Evolutionary conservation across 2,797 vertebrate genomes (phyloP).

Genomic region (Discoglossus pictus): DNA sequence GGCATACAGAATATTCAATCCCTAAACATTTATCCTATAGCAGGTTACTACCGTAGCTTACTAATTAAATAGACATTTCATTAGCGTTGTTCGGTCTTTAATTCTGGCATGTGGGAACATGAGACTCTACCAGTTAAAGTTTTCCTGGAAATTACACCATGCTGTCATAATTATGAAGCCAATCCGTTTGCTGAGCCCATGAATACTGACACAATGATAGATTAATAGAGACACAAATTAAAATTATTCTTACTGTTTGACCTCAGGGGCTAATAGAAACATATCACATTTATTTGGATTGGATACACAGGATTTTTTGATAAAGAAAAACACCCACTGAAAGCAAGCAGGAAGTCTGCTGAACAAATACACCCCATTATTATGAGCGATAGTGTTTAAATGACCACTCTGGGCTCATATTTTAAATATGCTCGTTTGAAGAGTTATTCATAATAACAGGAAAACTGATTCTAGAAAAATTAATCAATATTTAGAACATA

Average conservation of each 20-base stretch:
- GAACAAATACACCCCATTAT: too few species aligned
- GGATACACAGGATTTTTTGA: conserved; percentile 51
- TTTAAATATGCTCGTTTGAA: too few species aligned
- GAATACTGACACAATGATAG: conserved; percentile 57
- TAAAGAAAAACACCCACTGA: conserved; percentile 37
- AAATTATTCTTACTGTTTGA: conserved; percentile 43
- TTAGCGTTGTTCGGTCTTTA: background rate
- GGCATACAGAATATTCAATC: too few species aligned
- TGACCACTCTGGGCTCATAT: too few species aligned
- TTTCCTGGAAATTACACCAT: conserved; percentile 55
- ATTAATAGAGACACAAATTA: conserved; percentile 49
- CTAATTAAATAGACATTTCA: too few species aligned
- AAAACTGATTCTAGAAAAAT: too few species aligned
- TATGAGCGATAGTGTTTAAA: too few species aligned
- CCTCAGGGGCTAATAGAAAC: conserved; percentile 53
- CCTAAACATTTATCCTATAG: too few species aligned
- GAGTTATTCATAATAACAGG: too few species aligned
- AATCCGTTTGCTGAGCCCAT: conserved; percentile 49
- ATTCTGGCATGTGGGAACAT: conserved; percentile 12
- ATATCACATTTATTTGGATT: conserved; percentile 49
- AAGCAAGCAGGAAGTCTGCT: background rate
- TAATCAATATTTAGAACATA: too few species aligned
- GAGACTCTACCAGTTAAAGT: conserved; percentile 44
- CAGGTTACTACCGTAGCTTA: too few species aligned
- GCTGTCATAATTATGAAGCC: conserved; percentile 48